Evolutionary conservation across 1,140 invertebrate genomes (phyloP).

Genomic region (Glossosoma conforme): DNA sequence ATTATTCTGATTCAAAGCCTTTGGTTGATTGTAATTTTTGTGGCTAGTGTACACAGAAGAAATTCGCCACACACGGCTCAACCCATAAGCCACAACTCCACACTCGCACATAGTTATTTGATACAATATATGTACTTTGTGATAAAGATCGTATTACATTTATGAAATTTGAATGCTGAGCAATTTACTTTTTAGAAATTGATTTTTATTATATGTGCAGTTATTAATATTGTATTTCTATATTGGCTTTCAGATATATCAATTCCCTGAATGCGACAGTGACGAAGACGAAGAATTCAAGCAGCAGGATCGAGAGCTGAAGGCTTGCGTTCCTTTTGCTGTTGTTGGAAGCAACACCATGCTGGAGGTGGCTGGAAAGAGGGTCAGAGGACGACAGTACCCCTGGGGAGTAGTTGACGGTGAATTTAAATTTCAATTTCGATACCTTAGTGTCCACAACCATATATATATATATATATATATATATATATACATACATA

Average conservation of each 20-base stretch:
- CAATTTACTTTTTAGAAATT: neutral
- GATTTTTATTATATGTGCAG: conserved; percentile 1
- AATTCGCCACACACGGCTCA: too few species aligned
- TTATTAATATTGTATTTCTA: conserved; percentile 44
- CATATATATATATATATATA: too few species aligned
- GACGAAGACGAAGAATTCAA: conserved; percentile 93
- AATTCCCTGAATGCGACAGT: conserved; percentile 94
- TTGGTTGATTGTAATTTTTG: too few species aligned
- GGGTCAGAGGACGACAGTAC: conserved; percentile 88
- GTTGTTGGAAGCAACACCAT: conserved; percentile 93
- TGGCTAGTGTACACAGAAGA: too few species aligned
- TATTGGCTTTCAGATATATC: conserved; percentile 83
- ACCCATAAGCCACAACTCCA: too few species aligned
- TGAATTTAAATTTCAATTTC: too few species aligned
- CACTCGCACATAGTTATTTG: neutral
- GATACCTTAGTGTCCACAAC: too few species aligned
- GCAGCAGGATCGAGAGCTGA: conserved; percentile 82
- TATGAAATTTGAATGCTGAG: neutral
- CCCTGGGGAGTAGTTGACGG: conserved; percentile 98
- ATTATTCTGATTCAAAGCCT: too few species aligned
- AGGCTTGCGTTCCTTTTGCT: conserved; percentile 92
- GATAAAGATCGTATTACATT: too few species aligned
- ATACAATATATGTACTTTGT: neutral
- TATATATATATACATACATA: too few species aligned
- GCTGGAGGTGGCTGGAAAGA: conserved; percentile 85